Base-by-base conservation (phyloP, 2,797 vertebrate genomes). In the Myotis planiceps region DNA sequence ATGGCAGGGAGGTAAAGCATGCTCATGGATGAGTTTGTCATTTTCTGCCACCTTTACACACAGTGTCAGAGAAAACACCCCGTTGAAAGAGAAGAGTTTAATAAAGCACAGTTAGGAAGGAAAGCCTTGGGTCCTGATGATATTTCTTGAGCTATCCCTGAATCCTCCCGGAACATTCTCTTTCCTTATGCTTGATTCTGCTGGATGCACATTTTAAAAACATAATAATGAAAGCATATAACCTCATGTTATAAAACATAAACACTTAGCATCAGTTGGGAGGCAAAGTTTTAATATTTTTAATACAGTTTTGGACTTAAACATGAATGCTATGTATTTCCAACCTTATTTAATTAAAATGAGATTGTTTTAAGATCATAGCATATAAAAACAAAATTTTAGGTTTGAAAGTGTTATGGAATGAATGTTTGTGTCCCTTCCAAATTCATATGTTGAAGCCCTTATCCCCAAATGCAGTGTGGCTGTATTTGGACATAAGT, bases 201-300 rank as follows among this genome's bases (percentile, higher is more conserved):
- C 32, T 92, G 13, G 15, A 13, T 91, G 5, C 32, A 75, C 78
- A 68, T 34, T 47, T 80, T 23, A 60, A 91, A 84, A 88, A 69
- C 4, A 65, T 42, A 60, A 78, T n/a, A 84, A 76, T 42, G 9
- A 42, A 86, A 58, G 18, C 74, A 51, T 14, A 68, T 23, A 78
- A 51, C 25, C 14, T 66, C 68, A 90, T 71, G 3, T 23, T 39
- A 76, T 34, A 83, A 83, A 82, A 72, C 9, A n/a, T 16, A 63
- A 71, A 13, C 34, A 55, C 34, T 74, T 68, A 47, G 69, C 42
- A 75, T 65, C 89, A 27, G n/a, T 45, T 34, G 2, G 2, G 18
- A 90, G 63, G 3, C 29, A 85, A 92, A 12, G 23, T 78, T 95
- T 81, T 85, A 95, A 66, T n/a, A 85, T 51, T 74, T 91, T 92